Base-by-base conservation (phyloP, 2,797 vertebrate species). In the Coregonus ussuriensis region DNA sequence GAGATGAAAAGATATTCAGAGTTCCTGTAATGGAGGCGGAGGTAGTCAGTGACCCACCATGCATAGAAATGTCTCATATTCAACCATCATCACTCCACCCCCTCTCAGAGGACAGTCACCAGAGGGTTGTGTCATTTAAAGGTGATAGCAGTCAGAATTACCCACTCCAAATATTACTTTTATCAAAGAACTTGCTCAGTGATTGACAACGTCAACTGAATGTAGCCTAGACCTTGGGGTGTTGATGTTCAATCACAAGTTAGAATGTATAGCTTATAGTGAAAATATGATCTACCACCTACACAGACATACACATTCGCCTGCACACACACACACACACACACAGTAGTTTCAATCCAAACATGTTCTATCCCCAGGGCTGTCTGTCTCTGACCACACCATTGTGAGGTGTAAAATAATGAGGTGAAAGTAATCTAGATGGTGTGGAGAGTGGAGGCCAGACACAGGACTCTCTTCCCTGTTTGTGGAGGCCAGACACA, bases 351-450 rank as follows among this genome's bases (percentile, higher is more conserved):
- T 71, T 72, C 71, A 56, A 69, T 21, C 56, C 56, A 21, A 21
- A 62, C 90, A 89, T 90, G 84, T 85, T 88, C 74, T 77, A 76
- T 81, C 79, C 89, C 80, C 83, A 15, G 35, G 81, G 84, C 89
- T 83, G 65, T 4, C 35, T 7, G 71, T 91, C 90, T 70, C 41
- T 74, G 79, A 88, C 80, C 82, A 80, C 72, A 75, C 78, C 77
- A 84, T 56, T 81, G 82, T 78, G 81, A 79, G 80, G 11, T 79
- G 85, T 82, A 82, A 86, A 85, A 86, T 88, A 88, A 91, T 91
- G 90, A 89, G 90, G 92, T 91, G 89, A 92, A 91, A 91, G 89
- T 87, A 91, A 91, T 92, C 89, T 91, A 89, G 90, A 89, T 87
- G 86, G 85, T 84, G 88, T 82, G 82, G 82, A 80, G 71, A 85